Conservation (phyloP, 2,888 invertebrate genomes). For the Bedellia somnulentella region DNA sequence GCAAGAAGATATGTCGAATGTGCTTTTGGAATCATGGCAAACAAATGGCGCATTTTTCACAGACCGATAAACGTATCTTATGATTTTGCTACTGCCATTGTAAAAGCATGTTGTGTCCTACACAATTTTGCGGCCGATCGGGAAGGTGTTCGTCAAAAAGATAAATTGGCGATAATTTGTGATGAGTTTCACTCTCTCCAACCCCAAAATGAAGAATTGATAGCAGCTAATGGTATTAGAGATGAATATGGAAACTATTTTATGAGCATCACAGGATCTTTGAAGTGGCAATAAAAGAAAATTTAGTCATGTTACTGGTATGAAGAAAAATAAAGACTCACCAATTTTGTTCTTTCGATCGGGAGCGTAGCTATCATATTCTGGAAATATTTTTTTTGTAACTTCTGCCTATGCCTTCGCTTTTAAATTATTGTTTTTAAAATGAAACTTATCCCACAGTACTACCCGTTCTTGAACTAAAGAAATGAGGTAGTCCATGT, state of each 20-base stretch:
- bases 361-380: conserved; percentile 8
- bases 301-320: conserved; percentile 4
- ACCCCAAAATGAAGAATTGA: conserved; percentile 8
- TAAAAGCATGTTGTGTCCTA: conserved; percentile 5
- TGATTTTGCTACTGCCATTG: conserved; percentile 9
- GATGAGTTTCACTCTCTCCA: conserved; percentile 12
- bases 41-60: too few species aligned
- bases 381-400: conserved; percentile 8
- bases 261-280: conserved; percentile 9
- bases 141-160: too few species aligned
- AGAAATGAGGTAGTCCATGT: conserved; percentile 8
- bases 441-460: conserved; percentile 8
- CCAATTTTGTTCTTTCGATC: conserved; percentile 9
- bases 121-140: conserved; percentile 10
- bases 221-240: conserved; percentile 8
- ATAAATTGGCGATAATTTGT: conserved; percentile 12
- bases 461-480: conserved; percentile 9
- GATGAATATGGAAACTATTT: conserved; percentile 8
- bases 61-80: conserved; percentile 7
- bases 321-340: conserved; percentile 7
- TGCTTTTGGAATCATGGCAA: conserved; percentile 10
- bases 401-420: too few species aligned
- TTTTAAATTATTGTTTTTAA: conserved; percentile 7
- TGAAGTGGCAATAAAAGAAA: conserved; percentile 9
- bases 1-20: too few species aligned